Evolutionary conservation across 2,113 vertebrate species (phyloP).

Genomic region (Pseudonaja textilis): DNA sequence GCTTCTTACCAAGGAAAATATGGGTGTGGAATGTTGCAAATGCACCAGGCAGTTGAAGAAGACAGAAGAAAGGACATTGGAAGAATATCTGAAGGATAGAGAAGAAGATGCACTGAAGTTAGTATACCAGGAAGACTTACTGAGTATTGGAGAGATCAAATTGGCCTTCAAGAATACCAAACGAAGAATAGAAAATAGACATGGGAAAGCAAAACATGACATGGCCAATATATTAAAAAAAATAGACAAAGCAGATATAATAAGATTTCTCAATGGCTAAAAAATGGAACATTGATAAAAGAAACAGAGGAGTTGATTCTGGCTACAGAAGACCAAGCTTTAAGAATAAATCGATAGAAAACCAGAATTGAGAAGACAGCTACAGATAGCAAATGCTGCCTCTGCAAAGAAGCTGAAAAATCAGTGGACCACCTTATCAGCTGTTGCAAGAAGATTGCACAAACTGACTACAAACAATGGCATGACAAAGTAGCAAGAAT

Average conservation of each 20-base stretch:
- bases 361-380: background rate
- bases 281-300: background rate
- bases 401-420: background rate
- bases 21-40: background rate
- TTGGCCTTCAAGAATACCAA: background rate
- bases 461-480: background rate
- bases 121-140: background rate
- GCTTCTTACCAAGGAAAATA: background rate
- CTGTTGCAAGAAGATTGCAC: background rate
- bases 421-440: background rate
- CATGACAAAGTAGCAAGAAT: background rate
- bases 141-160: background rate
- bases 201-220: background rate
- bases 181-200: background rate
- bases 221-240: background rate
- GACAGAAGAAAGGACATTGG: background rate
- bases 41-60: background rate
- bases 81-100: background rate
- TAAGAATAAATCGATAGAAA: background rate
- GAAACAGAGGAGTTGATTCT: background rate
- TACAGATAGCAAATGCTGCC: background rate
- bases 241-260: background rate
- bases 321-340: background rate
- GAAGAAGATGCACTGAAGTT: background rate
- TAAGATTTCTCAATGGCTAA: background rate